Conservation (phyloP, 2,113 vertebrate genomes). For the Arvicanthis niloticus region DNA sequence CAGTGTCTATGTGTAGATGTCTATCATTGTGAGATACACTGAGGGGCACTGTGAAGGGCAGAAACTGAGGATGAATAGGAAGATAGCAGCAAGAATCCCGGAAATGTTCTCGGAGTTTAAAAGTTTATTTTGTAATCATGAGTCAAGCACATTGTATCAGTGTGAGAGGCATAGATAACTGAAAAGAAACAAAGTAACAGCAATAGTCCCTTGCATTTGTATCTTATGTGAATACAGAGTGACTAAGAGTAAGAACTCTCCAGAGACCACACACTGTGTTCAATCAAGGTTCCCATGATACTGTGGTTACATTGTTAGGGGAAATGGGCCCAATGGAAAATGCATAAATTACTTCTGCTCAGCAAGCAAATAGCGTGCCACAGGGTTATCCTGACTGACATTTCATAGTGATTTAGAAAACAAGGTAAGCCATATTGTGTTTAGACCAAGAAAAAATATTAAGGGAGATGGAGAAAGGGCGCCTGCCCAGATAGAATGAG, state of each 20-base stretch:
- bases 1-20: background rate
- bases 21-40: background rate
- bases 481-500: background rate
- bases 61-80: no score
- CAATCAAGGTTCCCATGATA: background rate
- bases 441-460: background rate
- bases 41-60: no score
- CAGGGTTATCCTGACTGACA: background rate
- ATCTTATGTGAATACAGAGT: background rate
- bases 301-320: background rate
- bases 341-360: background rate
- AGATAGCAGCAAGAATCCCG: background rate
- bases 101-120: no score
- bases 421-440: constrained; percentile 11
- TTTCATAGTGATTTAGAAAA: constrained; percentile 29
- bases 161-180: background rate
- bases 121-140: background rate
- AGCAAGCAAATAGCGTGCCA: background rate
- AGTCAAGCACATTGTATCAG: background rate
- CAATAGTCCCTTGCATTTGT: background rate
- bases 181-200: background rate
- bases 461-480: background rate
- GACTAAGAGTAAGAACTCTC: background rate
- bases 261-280: background rate
- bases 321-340: background rate